Evolutionary conservation across 2,888 invertebrate species (phyloP).

Genomic region (Andrena fulva): DNA sequence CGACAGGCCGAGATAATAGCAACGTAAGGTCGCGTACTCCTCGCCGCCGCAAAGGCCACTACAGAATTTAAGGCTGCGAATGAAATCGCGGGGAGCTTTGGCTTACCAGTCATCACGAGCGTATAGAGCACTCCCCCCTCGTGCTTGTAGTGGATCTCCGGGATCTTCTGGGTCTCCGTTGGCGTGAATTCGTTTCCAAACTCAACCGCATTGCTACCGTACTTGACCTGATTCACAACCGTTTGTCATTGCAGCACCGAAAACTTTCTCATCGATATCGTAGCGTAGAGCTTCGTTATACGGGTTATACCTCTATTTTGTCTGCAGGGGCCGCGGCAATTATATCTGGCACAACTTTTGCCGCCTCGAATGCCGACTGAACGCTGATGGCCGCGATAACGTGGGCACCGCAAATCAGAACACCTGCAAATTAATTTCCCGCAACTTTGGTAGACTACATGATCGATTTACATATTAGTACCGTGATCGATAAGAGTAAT

Average conservation of each 20-base stretch:
- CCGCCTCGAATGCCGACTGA: constrained; percentile 76
- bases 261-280: not conserved
- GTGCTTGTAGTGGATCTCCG: constrained; percentile 82
- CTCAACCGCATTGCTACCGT: constrained; percentile 77
- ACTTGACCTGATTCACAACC: constrained; percentile 76
- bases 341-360: constrained; percentile 81
- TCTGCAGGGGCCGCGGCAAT: constrained; percentile 78
- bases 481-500: not conserved
- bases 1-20: constrained; percentile 18
- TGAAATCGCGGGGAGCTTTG: too few species aligned
- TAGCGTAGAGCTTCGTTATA: constrained; percentile 58
- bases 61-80: not conserved
- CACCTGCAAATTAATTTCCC: constrained; percentile 61
- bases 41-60: not conserved
- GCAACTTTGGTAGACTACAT: not conserved
- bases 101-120: constrained; percentile 80
- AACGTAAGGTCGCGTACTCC: constrained; percentile 26
- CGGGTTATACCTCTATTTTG: constrained; percentile 79
- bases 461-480: not conserved
- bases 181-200: constrained; percentile 82
- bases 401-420: constrained; percentile 71
- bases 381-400: constrained; percentile 76
- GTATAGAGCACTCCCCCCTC: constrained; percentile 83
- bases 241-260: not conserved
- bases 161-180: constrained; percentile 78